Evolutionary conservation across 2,797 vertebrate species (phyloP).

Genomic region (Kryptopterus vitreolus): DNA sequence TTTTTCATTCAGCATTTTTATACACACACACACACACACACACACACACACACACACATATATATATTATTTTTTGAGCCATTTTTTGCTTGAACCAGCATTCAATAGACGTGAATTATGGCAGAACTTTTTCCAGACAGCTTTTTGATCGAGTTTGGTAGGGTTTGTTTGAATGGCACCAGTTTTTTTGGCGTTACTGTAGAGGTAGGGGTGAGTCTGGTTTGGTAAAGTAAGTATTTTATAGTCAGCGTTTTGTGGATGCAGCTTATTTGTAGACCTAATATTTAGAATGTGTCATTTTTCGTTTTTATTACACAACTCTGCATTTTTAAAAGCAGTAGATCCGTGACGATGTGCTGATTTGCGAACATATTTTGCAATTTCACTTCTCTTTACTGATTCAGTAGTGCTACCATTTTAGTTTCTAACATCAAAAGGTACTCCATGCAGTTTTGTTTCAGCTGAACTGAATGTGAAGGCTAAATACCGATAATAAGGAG

Average conservation of each 20-base stretch:
- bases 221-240: no score
- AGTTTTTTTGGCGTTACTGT: neutral
- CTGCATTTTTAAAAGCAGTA: neutral
- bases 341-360: neutral
- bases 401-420: no score
- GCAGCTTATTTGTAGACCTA: neutral
- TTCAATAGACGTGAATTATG: neutral
- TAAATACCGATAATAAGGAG: neutral
- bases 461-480: neutral
- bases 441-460: neutral
- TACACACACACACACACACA: no score
- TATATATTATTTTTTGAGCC: neutral
- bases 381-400: neutral
- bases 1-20: no score
- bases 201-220: no score
- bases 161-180: neutral
- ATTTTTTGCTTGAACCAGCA: neutral
- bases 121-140: neutral
- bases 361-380: neutral
- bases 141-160: neutral
- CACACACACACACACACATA: no score
- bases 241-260: neutral
- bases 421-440: neutral
- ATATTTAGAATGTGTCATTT: neutral
- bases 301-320: neutral